Conservation (phyloP, 64 coral and sea anemone genomes). For the Montipora foliosa region DNA sequence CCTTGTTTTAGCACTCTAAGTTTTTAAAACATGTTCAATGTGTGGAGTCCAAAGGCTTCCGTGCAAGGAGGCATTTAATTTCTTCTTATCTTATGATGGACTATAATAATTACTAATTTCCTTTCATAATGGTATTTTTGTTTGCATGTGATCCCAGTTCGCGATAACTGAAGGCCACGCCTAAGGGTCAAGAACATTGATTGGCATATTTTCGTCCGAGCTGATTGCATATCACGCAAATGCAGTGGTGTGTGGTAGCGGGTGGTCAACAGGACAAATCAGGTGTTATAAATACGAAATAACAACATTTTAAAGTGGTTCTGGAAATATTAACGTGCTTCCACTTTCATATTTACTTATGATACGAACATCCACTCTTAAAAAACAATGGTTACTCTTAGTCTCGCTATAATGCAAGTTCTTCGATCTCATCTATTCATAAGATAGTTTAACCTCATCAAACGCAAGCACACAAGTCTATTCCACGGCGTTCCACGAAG, state of each 20-base stretch:
- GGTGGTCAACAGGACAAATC: too few species aligned
- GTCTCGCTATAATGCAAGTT: neutral
- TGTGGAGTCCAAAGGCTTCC: neutral
- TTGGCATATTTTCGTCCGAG: neutral
- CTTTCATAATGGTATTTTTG: neutral
- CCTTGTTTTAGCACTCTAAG: neutral
- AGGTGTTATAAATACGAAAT: neutral
- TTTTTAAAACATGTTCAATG: neutral
- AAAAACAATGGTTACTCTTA: neutral
- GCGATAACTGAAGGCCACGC: neutral
- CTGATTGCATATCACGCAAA: neutral
- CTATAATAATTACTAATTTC: neutral
- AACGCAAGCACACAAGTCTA: neutral
- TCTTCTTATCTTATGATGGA: neutral
- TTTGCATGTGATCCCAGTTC: neutral
- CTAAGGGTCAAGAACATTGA: neutral
- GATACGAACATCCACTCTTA: neutral
- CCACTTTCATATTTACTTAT: neutral
- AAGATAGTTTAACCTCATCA: neutral
- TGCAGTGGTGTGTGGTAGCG: neutral
- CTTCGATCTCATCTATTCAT: neutral
- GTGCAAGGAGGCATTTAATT: neutral
- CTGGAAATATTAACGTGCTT: neutral
- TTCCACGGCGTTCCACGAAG: neutral
- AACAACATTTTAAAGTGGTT: neutral